Evolutionary conservation across 1,140 invertebrate species (phyloP).

Genomic region (Ooceraea biroi): DNA sequence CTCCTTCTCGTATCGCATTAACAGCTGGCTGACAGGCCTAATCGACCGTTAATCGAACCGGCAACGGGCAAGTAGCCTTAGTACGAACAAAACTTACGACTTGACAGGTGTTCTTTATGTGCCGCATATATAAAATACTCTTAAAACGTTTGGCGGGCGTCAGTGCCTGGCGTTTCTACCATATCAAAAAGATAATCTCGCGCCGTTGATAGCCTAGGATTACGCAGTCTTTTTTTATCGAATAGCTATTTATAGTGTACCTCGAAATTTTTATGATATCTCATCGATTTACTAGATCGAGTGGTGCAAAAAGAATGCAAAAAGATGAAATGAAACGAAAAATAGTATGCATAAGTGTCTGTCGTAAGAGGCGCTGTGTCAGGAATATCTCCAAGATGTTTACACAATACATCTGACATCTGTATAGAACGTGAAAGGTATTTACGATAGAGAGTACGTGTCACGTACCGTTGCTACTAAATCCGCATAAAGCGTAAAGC

Average conservation of each 20-base stretch:
- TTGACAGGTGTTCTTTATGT: slow-evolving; percentile 71
- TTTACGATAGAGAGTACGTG: too few relatives aligned
- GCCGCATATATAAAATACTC: slow-evolving; percentile 46
- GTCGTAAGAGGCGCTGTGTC: too few relatives aligned
- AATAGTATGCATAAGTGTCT: too few relatives aligned
- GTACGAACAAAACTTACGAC: slow-evolving; percentile 67
- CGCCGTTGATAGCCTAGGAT: slow-evolving; percentile 37
- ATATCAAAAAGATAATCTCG: slow-evolving; percentile 49
- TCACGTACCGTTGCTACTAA: too few relatives aligned
- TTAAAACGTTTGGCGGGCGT: slow-evolving; percentile 47
- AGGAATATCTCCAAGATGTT: too few relatives aligned
- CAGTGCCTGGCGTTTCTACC: slow-evolving; percentile 38
- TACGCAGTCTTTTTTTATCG: slow-evolving; percentile 14
- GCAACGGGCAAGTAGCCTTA: slow-evolving; percentile 70
- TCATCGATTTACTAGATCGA: slow-evolving; percentile 6
- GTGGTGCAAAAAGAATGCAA: background rate
- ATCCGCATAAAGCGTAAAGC: slow-evolving; percentile 34
- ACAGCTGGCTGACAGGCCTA: slow-evolving; percentile 74
- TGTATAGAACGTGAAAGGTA: too few relatives aligned
- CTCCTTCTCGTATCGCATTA: slow-evolving; percentile 75
- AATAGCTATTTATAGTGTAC: too few relatives aligned
- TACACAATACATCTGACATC: too few relatives aligned
- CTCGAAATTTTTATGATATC: too few relatives aligned
- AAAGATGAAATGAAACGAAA: background rate
- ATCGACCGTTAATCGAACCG: slow-evolving; percentile 77